phyloP scores from a whole-genome alignment of 1,140 invertebrate genomes.

The Trichonephila inaurata region DNA sequence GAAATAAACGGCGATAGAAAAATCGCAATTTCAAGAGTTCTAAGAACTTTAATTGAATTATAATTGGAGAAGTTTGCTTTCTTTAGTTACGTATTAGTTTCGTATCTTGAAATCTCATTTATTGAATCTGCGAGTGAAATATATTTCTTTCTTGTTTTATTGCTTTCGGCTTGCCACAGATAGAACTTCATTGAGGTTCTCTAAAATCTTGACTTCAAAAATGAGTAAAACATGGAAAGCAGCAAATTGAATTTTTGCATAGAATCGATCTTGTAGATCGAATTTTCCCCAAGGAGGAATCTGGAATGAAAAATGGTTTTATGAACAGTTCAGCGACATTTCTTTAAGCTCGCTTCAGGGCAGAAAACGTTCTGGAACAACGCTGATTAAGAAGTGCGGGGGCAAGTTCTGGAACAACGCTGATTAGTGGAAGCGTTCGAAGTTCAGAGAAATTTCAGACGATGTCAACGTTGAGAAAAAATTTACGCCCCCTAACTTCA shows the following conservation, averaged over 20 bases:
- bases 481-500: slow-evolving; percentile 18
- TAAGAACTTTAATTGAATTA: neutral
- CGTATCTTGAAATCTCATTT: neutral
- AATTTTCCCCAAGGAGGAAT: slow-evolving; percentile 58
- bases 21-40: neutral
- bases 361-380: slow-evolving; percentile 32
- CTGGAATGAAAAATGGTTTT: slow-evolving; percentile 64
- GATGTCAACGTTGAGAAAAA: slow-evolving; percentile 6
- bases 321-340: slow-evolving; percentile 49
- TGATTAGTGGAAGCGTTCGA: slow-evolving; percentile 44
- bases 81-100: neutral
- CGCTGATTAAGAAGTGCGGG: slow-evolving; percentile 58
- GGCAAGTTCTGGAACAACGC: slow-evolving; percentile 40
- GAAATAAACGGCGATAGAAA: neutral
- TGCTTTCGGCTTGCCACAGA: slow-evolving; percentile 2
- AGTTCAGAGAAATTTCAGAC: slow-evolving; percentile 11
- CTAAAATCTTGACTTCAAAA: slow-evolving; percentile 31
- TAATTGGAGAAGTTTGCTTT: neutral
- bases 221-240: slow-evolving; percentile 16
- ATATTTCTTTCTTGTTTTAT: neutral
- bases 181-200: neutral
- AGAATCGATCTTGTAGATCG: slow-evolving; percentile 48
- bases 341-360: slow-evolving; percentile 53
- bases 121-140: neutral
- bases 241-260: slow-evolving; percentile 68